phyloP scores from a whole-genome alignment of 2,113 vertebrate species.

The Dromas ardeola region DNA sequence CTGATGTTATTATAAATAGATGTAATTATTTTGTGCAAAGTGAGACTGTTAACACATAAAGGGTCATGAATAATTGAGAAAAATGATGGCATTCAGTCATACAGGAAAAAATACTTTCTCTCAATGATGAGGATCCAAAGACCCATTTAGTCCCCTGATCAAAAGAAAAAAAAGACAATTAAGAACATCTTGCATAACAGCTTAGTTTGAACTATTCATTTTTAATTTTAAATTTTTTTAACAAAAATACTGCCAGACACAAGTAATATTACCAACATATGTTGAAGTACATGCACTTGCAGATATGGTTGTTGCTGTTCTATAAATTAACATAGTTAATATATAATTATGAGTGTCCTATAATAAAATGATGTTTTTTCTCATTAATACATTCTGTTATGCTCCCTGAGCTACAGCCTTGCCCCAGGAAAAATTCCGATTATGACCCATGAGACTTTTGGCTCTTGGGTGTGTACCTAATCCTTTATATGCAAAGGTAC shows the following conservation, averaged over 20 bases:
- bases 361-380: background rate
- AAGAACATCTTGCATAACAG: background rate
- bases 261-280: background rate
- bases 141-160: background rate
- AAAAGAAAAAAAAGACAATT: background rate
- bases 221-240: background rate
- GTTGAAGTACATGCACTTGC: background rate
- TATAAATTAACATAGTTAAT: background rate
- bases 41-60: background rate
- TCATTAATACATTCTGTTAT: background rate
- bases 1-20: background rate
- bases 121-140: background rate
- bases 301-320: background rate
- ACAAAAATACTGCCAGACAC: background rate
- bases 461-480: background rate
- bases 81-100: background rate
- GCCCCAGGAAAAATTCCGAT: background rate
- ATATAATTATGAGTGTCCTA: background rate
- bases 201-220: background rate
- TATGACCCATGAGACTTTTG: background rate
- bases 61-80: conserved; percentile 19
- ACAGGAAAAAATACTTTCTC: background rate
- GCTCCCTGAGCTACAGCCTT: background rate
- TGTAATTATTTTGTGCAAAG: background rate
- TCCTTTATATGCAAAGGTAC: background rate